Conservation (phyloP, 1,140 invertebrate genomes). For the Leptinotarsa defecta region DNA sequence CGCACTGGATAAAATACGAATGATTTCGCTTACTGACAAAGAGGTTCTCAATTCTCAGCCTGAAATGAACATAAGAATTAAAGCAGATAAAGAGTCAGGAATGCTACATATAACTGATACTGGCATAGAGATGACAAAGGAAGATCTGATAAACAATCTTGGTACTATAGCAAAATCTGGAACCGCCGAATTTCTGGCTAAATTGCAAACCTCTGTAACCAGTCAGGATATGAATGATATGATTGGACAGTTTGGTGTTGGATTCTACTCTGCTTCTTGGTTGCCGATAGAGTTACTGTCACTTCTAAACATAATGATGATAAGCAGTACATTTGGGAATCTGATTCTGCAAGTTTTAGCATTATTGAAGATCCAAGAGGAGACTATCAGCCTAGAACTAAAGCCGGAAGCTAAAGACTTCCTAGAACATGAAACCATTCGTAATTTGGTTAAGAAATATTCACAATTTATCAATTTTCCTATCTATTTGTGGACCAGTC, state of each 20-base stretch:
- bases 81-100: constrained; percentile 95
- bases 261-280: constrained; percentile 96
- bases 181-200: constrained; percentile 95
- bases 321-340: constrained; percentile 97
- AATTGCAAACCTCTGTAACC: constrained; percentile 78
- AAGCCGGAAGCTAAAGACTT: constrained; percentile 98
- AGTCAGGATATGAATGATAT: constrained; percentile 79
- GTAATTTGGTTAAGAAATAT: constrained; percentile 93
- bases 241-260: constrained; percentile 96
- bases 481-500: constrained; percentile 95
- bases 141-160: constrained; percentile 93
- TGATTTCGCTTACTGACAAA: constrained; percentile 89
- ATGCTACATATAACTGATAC: constrained; percentile 94
- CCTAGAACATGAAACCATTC: constrained; percentile 89
- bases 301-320: constrained; percentile 96
- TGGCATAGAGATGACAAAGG: constrained; percentile 97
- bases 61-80: constrained; percentile 91
- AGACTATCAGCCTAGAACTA: constrained; percentile 74
- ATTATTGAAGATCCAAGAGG: constrained; percentile 96
- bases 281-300: constrained; percentile 84
- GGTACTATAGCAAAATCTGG: constrained; percentile 98
- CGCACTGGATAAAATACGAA: constrained; percentile 92
- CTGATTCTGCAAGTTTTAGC: constrained; percentile 85
- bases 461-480: constrained; percentile 99
- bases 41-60: constrained; percentile 75